These are phyloP conservation scores for Diceros bicornis DNA, from an alignment of 2,797 vertebrate species.

Conservation along the genomic window DNA sequence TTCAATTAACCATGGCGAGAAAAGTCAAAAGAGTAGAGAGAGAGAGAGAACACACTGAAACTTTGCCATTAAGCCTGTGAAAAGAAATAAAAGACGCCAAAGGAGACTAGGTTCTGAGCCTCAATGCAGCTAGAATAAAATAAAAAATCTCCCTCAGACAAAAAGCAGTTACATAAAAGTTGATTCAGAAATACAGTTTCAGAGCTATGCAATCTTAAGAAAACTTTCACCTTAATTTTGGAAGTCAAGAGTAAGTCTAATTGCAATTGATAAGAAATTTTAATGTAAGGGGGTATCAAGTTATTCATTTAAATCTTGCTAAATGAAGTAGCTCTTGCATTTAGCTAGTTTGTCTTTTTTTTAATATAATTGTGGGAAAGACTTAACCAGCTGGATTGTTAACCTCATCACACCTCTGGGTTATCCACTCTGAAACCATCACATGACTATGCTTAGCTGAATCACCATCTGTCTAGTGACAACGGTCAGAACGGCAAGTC, in stretches of 20 bases:
- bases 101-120: not conserved
- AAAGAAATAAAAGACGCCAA: not conserved
- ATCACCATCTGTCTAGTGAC: not conserved
- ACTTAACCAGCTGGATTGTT: not conserved
- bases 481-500: not conserved
- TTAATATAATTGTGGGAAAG: not conserved
- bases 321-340: slow-evolving; percentile 32
- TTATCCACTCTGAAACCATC: not conserved
- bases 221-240: slow-evolving; percentile 40
- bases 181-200: slow-evolving; percentile 54
- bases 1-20: not conserved
- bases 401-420: not conserved
- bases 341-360: not conserved
- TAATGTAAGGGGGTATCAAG: not conserved
- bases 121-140: not conserved
- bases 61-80: not conserved
- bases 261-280: slow-evolving; percentile 24
- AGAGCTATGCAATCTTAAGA: slow-evolving; percentile 18
- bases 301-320: not conserved
- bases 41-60: not conserved
- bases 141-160: slow-evolving; percentile 24
- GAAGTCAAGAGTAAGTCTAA: slow-evolving; percentile 35
- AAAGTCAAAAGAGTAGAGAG: slow-evolving; percentile 32
- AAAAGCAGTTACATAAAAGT: slow-evolving; percentile 60
- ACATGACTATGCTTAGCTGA: not conserved